Evolutionary conservation across 2,888 invertebrate species (phyloP), one percentile per base, ranked within the genome.

Genomic region (Girardia tigrina): DNA sequence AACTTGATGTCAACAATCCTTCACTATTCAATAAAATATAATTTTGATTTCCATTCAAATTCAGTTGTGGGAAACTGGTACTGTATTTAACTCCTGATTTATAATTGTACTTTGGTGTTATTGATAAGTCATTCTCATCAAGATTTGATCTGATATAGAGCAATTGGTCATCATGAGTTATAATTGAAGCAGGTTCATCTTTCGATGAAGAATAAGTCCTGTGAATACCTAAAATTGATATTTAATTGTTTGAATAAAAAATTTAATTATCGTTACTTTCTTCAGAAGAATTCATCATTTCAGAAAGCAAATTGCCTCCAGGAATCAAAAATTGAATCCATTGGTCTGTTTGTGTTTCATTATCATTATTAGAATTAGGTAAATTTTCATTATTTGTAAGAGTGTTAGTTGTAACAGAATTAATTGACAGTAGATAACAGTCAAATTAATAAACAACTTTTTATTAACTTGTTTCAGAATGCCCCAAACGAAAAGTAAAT

Each of bases 361-460:
- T 36, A 12, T 8, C 16, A 36, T 36, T 36, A 36, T 36, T 16
- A 36, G 12, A 36, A 81, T 89, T 78, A 70, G 80, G 80, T n/a
- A n/a, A n/a, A n/a, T n/a, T n/a, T 16, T 78, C 78, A 70, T 26
- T 26, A 1, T 6, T 4, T 4, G 75, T 16, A 14, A 75, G 28
- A 29, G 23, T 28, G 14, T 23, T n/a, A 16, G 14, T n/a, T 27
- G 75, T 74, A 1, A 78, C 71, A 0, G 94, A 94, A 85, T 95
- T 97, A 78, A 94, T 90, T 83, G 89, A 89, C 76, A 97, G 86
- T 80, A 95, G 86, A 83, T 94, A 93, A 84, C 94, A 94, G 82
- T 90, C n/a, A n/a, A n/a, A n/a, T n/a, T n/a, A n/a, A n/a, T n/a
- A n/a, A n/a, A n/a, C n/a, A n/a, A n/a, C n/a, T n/a, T n/a, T n/a